Evolutionary conservation across 2,888 invertebrate genomes (phyloP).

Genomic region (Euplagia quadripunctaria): DNA sequence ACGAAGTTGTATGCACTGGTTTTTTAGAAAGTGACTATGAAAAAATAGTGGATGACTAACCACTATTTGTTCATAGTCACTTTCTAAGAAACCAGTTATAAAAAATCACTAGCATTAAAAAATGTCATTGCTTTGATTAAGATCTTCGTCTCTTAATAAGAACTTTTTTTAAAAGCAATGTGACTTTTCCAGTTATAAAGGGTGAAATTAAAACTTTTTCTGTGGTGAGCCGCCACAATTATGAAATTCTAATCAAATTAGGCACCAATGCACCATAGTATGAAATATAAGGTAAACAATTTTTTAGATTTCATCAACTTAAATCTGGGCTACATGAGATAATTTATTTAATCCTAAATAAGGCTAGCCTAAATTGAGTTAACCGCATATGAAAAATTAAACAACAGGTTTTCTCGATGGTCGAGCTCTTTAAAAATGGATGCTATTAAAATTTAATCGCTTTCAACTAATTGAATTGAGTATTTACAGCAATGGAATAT

Average conservation of each 20-base stretch:
- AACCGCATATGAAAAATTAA: conserved; percentile 41
- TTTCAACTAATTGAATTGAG: conserved; percentile 19
- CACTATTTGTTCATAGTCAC: not conserved
- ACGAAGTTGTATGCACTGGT: too few relatives aligned
- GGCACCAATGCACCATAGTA: not conserved
- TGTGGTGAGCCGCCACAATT: not conserved
- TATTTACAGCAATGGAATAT: not conserved
- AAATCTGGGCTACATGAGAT: conserved; percentile 14
- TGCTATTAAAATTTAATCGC: conserved; percentile 25
- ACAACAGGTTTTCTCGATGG: conserved; percentile 20
- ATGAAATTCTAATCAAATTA: not conserved
- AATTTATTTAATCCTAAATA: conserved; percentile 28
- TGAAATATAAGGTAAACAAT: not conserved
- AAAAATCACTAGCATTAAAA: not conserved
- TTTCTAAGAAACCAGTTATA: not conserved
- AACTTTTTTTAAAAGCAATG: not conserved
- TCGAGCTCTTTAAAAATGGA: conserved; percentile 25
- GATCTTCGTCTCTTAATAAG: not conserved
- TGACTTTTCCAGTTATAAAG: not conserved
- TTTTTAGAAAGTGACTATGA: too few relatives aligned
- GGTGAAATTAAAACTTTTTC: not conserved
- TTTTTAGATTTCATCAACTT: conserved; percentile 7
- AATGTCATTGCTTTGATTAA: not conserved
- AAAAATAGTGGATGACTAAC: too few relatives aligned
- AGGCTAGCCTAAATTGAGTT: conserved; percentile 30